Evolutionary conservation across 2,113 vertebrate genomes (phyloP), one percentile per base, ranked within the genome.

Genomic region (Poeciliopsis turrubarensis): DNA sequence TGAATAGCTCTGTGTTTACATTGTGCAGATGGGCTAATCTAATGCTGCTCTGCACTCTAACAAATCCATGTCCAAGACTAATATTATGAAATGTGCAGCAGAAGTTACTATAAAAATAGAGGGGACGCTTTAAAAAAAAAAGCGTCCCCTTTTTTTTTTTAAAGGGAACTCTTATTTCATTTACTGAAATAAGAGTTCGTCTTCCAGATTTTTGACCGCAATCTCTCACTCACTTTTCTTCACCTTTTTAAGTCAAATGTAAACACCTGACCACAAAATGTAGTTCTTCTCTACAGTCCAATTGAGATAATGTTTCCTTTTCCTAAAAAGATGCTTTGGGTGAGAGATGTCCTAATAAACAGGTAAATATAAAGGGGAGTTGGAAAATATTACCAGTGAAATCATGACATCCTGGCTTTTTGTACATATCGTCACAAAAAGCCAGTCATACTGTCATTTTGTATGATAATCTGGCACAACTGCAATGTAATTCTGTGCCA

Each of bases 61-160:
- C 90, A 91, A 69, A 84, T 84, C 75, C 82, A 44, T 29, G 71
- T 95, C 94, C 94, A 95, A 95, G 77, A 95, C 94, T 92, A 95
- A 95, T 92, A 95, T 95, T 94, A 92, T 94, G 92, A 94, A 95
- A 93, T 82, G 89, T 92, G 91, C 79, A 19, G 94, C 92, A 88
- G 87, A 94, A 94, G 95, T 95, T 95, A 94, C 95, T 94, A 91
- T 90, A 87, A 94, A 95, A 95, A 95, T 94, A 95, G 80, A 90
- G 86, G 51, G 76, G 74, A 82, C 73, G 84, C 92, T 94, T 95
- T 94, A 93, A 95, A 94, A 95, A n/a, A n/a, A n/a, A n/a, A n/a
- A n/a, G n/a, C n/a, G n/a, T n/a, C n/a, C n/a, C n/a, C n/a, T n/a
- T n/a, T n/a, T n/a, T n/a, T n/a, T n/a, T n/a, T n/a, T n/a, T n/a